Conservation (phyloP, 23 tunicate genomes). For the Halocynthia aurantium region DNA sequence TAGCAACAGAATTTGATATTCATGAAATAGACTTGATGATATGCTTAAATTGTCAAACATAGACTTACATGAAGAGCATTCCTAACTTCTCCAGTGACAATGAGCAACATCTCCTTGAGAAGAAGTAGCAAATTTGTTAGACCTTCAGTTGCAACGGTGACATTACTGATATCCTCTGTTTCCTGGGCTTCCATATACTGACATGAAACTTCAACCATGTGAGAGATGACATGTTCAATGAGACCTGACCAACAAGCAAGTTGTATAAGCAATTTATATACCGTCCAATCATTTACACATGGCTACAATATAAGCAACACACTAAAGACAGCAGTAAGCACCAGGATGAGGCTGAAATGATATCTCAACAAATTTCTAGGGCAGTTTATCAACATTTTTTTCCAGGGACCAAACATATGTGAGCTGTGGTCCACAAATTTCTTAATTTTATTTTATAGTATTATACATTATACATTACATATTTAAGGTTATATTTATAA, state of each 20-base stretch:
- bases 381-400: neutral
- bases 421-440: neutral
- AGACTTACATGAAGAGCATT: constrained; percentile 53
- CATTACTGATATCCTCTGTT: neutral
- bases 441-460: too few relatives aligned
- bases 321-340: neutral
- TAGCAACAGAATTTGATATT: too few relatives aligned
- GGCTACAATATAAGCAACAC: neutral
- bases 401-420: constrained; percentile 1
- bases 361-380: neutral
- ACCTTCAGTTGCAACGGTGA: constrained; percentile 26
- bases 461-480: too few relatives aligned
- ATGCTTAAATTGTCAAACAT: too few relatives aligned
- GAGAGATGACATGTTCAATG: constrained; percentile 31
- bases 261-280: neutral
- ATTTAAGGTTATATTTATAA: too few relatives aligned
- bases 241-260: constrained; percentile 29
- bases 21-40: too few relatives aligned
- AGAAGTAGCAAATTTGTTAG: constrained; percentile 36
- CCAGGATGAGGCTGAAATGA: neutral
- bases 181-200: constrained; percentile 32
- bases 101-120: constrained; percentile 56
- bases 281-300: neutral
- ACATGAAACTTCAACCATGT: constrained; percentile 41
- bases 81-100: constrained; percentile 79